Evolutionary conservation across 2,888 invertebrate species (phyloP).

Genomic region (Parelbella ahira): DNA sequence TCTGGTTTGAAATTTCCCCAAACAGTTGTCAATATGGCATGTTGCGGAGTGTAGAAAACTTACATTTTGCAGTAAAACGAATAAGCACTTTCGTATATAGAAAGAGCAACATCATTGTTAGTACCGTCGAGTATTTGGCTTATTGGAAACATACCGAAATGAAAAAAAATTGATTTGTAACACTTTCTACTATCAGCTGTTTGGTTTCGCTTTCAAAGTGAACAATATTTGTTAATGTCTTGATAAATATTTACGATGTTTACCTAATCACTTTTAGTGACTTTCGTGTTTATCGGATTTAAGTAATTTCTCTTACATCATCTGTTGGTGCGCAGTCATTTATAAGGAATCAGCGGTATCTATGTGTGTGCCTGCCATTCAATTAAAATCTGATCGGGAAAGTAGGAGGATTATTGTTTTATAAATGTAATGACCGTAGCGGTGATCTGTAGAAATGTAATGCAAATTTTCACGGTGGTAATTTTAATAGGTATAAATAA

Average conservation of each 20-base stretch:
- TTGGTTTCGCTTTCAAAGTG: conserved; percentile 66
- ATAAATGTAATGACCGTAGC: too few species aligned
- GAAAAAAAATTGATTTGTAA: conserved; percentile 59
- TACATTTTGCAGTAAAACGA: conserved; percentile 13
- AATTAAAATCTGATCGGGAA: too few species aligned
- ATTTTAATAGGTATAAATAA: too few species aligned
- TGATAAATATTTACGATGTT: conserved; percentile 33
- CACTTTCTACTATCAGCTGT: conserved; percentile 66
- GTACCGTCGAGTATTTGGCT: conserved; percentile 33
- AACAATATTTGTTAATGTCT: conserved; percentile 53
- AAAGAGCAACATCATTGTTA: conserved; percentile 28
- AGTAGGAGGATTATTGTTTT: too few species aligned
- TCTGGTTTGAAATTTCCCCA: background rate
- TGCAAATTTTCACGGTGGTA: too few species aligned
- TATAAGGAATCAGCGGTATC: too few species aligned
- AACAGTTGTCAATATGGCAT: conserved; percentile 11
- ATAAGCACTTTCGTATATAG: conserved; percentile 1
- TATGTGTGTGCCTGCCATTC: too few species aligned
- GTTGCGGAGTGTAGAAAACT: conserved; percentile 5
- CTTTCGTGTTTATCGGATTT: too few species aligned
- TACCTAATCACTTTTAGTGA: conserved; percentile 14
- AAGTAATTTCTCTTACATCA: too few species aligned
- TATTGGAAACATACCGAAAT: conserved; percentile 37
- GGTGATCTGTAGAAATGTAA: too few species aligned
- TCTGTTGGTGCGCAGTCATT: too few species aligned